Evolutionary conservation across 53 echinoderm and acorn worm genomes (phyloP).

Genomic region (Luidia sarsii): DNA sequence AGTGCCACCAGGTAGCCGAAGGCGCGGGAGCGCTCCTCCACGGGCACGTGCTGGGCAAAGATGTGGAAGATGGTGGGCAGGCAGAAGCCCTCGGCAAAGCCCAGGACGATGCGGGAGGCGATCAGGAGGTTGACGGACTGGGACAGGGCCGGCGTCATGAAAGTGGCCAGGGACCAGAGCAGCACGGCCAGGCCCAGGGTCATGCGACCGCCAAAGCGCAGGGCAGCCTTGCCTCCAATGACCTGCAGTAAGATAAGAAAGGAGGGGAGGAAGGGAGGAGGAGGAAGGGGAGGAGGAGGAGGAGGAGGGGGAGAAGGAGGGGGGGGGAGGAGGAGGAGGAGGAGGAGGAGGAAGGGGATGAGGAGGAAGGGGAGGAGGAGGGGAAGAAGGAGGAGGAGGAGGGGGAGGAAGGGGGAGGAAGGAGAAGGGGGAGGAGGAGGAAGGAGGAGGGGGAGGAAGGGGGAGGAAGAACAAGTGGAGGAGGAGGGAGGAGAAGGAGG

Average conservation of each 20-base stretch:
- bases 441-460: too few relatives aligned
- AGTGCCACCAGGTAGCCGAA: constrained; percentile 95
- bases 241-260: too few relatives aligned
- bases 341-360: too few relatives aligned
- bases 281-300: background rate
- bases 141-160: constrained; percentile 77
- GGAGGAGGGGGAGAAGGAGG: too few relatives aligned
- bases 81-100: constrained; percentile 97
- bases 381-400: too few relatives aligned
- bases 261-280: background rate
- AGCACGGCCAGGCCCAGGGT: constrained; percentile 86
- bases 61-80: constrained; percentile 94
- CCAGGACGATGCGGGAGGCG: constrained; percentile 74
- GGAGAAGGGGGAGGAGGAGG: too few relatives aligned
- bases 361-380: too few relatives aligned
- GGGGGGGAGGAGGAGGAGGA: too few relatives aligned
- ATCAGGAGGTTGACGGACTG: constrained; percentile 64
- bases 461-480: too few relatives aligned
- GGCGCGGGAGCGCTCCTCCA: constrained; percentile 89
- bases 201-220: constrained; percentile 82
- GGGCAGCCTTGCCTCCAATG: constrained; percentile 92
- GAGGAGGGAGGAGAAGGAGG: too few relatives aligned
- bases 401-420: too few relatives aligned
- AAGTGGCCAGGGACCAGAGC: constrained; percentile 92
- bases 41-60: constrained; percentile 83